Evolutionary conservation across 2,888 invertebrate species (phyloP).

Genomic region (Trachelus troglodyta): DNA sequence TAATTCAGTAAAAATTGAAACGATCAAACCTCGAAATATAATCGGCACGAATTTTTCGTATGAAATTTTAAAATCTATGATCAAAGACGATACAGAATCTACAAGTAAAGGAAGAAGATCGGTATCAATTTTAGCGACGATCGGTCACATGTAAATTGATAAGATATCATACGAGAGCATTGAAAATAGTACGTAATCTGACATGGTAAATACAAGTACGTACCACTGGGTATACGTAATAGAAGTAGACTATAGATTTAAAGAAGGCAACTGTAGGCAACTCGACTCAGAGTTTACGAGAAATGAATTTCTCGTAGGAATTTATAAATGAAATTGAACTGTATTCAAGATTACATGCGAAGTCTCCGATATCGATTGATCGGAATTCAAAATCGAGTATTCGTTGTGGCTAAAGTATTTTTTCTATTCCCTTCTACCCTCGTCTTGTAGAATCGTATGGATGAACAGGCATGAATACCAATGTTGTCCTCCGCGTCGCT

Average conservation of each 20-base stretch:
- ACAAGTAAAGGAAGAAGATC: not conserved
- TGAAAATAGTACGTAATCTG: not conserved
- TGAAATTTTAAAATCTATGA: not conserved
- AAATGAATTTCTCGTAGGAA: not conserved
- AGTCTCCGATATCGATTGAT: not conserved
- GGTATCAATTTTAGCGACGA: not conserved
- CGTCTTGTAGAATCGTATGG: conserved; percentile 43
- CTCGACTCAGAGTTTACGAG: not conserved
- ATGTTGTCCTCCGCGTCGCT: conserved; percentile 62
- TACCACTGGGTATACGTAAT: too few relatives aligned
- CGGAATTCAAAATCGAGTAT: not conserved
- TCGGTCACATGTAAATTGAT: not conserved
- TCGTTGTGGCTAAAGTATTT: not conserved
- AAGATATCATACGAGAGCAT: not conserved
- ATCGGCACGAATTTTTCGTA: not conserved
- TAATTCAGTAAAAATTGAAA: not conserved
- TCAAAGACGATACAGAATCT: not conserved
- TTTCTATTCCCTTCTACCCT: conserved; percentile 45
- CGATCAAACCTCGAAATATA: not conserved
- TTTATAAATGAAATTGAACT: not conserved
- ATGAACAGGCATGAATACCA: conserved; percentile 57
- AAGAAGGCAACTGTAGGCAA: not conserved
- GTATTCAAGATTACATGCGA: not conserved
- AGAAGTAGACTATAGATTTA: too few relatives aligned
- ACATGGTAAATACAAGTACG: too few relatives aligned